Conservation (phyloP, 1,140 invertebrate genomes). For the Saccostrea echinata region DNA sequence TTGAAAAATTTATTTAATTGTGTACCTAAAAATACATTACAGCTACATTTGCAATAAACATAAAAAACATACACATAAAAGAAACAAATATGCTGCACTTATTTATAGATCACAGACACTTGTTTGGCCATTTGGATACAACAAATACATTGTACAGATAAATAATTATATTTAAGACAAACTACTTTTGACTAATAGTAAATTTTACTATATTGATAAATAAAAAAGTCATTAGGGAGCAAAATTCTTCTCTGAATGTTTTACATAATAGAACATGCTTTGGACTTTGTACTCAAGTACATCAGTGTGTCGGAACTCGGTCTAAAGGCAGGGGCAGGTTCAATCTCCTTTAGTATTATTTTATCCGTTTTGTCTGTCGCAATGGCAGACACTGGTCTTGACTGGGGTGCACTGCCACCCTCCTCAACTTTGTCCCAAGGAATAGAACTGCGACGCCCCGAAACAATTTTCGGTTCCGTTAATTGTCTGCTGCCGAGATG, state of each 20-base stretch:
- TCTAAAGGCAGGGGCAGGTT: constrained; percentile 64
- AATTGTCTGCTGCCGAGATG: constrained; percentile 64
- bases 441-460: constrained; percentile 54
- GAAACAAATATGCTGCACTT: neutral
- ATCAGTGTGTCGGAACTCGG: constrained; percentile 70
- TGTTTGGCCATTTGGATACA: neutral
- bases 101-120: constrained; percentile 19
- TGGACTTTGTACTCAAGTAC: constrained; percentile 67
- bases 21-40: neutral
- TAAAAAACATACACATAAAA: neutral
- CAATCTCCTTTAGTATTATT: constrained; percentile 68
- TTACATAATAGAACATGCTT: constrained; percentile 71
- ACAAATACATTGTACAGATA: neutral
- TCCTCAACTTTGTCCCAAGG: constrained; percentile 74
- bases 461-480: constrained; percentile 21
- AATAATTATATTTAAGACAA: neutral
- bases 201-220: neutral
- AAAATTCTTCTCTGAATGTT: neutral
- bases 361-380: constrained; percentile 65
- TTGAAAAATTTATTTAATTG: neutral
- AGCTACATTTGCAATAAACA: neutral
- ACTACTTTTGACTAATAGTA: neutral
- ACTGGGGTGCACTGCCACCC: constrained; percentile 57
- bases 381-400: constrained; percentile 71
- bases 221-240: neutral